Conservation (phyloP, 1,140 invertebrate species). For the roundworm (Caenorhabditis elegans) region DNA sequence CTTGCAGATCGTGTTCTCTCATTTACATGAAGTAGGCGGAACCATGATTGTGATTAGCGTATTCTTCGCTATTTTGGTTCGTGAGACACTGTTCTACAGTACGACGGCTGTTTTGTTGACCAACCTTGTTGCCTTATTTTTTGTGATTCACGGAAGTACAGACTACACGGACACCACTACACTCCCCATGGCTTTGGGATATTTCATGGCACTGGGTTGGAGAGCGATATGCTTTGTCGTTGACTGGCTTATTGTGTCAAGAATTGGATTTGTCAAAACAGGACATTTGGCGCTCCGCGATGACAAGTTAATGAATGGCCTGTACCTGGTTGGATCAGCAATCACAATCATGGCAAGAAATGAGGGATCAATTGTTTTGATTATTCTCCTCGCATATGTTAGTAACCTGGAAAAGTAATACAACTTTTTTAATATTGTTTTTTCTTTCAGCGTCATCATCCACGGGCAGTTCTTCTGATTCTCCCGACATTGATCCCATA, state of each 20-base stretch:
- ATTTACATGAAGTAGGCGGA: not conserved
- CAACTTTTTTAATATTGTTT: not conserved
- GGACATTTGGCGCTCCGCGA: not conserved
- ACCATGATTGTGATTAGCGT: not conserved
- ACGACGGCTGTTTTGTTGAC: not conserved
- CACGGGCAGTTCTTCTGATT: not conserved
- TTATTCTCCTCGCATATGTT: not conserved
- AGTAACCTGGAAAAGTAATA: not conserved
- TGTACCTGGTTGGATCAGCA: not conserved
- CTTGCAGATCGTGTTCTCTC: not conserved
- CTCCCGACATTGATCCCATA: not conserved
- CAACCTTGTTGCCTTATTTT: not conserved
- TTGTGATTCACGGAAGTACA: not conserved
- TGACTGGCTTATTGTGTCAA: not conserved
- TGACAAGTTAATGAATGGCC: not conserved
- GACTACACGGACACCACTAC: not conserved
- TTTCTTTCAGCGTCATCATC: slow-evolving; percentile 2
- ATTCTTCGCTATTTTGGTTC: not conserved
- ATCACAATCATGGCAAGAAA: not conserved
- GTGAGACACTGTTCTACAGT: not conserved
- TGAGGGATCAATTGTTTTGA: not conserved
- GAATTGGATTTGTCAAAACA: not conserved
- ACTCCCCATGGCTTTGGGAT: not conserved
- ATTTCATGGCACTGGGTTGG: not conserved
- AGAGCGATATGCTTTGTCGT: not conserved